Evolutionary conservation across 2,797 vertebrate genomes (phyloP).

Genomic region (Microctenopoma stevenorrisi): DNA sequence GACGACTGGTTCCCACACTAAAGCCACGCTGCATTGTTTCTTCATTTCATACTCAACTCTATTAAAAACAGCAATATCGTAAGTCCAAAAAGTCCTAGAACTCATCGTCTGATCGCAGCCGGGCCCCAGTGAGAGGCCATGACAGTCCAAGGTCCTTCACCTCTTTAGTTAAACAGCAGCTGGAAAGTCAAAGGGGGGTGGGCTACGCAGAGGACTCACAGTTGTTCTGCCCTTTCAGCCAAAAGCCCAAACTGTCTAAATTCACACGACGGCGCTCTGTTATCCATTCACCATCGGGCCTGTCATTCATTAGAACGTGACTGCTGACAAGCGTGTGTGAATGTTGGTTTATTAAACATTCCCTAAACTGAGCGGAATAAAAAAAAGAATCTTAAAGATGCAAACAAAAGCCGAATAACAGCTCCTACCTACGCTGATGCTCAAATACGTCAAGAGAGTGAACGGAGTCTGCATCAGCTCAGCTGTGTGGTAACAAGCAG

Average conservation of each 20-base stretch:
- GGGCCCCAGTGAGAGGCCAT: slow-evolving; percentile 31
- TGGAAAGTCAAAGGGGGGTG: slow-evolving; percentile 22
- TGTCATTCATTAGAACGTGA: slow-evolving; percentile 13
- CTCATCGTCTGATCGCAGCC: slow-evolving; percentile 14
- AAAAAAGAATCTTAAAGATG: background rate
- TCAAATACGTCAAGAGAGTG: slow-evolving; percentile 7
- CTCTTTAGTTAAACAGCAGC: slow-evolving; percentile 79
- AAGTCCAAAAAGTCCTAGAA: no score
- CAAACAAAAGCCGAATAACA: background rate
- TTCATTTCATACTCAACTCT: background rate
- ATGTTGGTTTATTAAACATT: slow-evolving; percentile 3
- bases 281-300: slow-evolving; percentile 2
- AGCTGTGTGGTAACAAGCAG: background rate
- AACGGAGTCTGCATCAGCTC: background rate
- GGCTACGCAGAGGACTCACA: slow-evolving; percentile 25
- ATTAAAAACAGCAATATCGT: no score
- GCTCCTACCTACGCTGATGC: background rate
- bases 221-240: slow-evolving; percentile 36
- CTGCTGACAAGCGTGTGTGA: slow-evolving; percentile 3
- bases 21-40: slow-evolving; percentile 10
- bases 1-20: background rate
- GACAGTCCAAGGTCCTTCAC: slow-evolving; percentile 76
- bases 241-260: slow-evolving; percentile 38
- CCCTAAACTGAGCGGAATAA: background rate
- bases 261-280: slow-evolving; percentile 5